These are phyloP conservation scores for Hemithea aestivaria DNA, from an alignment of 2,888 invertebrate species.

Conservation along the genomic window DNA sequence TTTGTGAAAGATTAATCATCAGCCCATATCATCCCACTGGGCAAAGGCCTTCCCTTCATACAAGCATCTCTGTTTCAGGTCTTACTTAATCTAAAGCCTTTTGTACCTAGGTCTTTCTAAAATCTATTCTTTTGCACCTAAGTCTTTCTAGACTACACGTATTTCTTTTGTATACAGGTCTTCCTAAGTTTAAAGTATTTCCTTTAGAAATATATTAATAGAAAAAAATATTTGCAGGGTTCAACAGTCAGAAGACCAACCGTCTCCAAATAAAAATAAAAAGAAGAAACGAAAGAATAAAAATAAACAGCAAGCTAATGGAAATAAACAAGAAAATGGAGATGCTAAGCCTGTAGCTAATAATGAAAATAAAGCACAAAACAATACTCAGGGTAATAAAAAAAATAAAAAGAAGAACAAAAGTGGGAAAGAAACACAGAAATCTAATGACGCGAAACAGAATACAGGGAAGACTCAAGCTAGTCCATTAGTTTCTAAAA, in stretches of 20 bases:
- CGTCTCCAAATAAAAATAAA: constrained; percentile 24
- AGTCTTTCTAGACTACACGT: too few relatives aligned
- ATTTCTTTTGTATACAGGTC: too few relatives aligned
- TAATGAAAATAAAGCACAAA: constrained; percentile 12
- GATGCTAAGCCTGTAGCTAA: constrained; percentile 6
- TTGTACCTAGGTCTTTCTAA: too few relatives aligned
- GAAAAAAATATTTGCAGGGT: constrained; percentile 14
- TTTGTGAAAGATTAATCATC: too few relatives aligned
- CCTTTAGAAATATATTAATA: neutral
- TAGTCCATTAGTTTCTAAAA: constrained; percentile 9
- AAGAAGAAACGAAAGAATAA: constrained; percentile 44
- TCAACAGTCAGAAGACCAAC: constrained; percentile 12
- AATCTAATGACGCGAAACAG: constrained; percentile 14
- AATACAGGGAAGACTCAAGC: constrained; percentile 15
- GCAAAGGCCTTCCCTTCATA: too few relatives aligned
- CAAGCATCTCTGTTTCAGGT: too few relatives aligned
- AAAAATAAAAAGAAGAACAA: constrained; percentile 37
- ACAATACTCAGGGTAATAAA: constrained; percentile 29
- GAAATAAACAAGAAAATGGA: constrained; percentile 12
- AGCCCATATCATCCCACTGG: too few relatives aligned
- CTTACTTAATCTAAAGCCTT: too few relatives aligned
- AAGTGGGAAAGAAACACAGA: constrained; percentile 19
- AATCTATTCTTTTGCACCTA: too few relatives aligned
- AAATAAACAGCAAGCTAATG: constrained; percentile 28
- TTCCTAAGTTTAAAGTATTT: too few relatives aligned